Evolutionary conservation across 2,888 invertebrate genomes (phyloP), one percentile per base, ranked within the genome.

Genomic region (Dusona sp.): DNA sequence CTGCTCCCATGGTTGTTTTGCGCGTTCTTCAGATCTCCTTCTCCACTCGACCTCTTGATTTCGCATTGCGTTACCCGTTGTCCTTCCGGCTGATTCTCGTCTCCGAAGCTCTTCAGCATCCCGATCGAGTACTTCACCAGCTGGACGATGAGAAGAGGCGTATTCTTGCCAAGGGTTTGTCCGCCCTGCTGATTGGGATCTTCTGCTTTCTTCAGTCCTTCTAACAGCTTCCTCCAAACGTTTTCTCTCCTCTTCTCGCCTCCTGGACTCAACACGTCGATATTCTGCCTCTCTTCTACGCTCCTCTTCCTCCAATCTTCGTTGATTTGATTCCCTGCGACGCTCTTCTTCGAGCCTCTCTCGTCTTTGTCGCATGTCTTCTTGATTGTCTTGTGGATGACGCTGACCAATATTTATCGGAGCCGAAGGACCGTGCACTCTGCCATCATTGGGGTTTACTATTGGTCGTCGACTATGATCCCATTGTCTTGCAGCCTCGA

Each of bases 401-500:
- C 87, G 86, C 22, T 88, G 85, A 65, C 88, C 87, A 81, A 88
- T 79, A 82, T 84, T 86, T 82, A 88, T 87, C 13, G 90, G 88
- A 4, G 90, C 91, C 6, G 90, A 91, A 13, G 92, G 92, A n/a
- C 91, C 91, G 45, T 89, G 90, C 51, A 68, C 80, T 81, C 84
- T 88, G 74, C 88, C 89, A 64, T 83, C 87, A n/a, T 75, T 48
- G 57, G 7, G 36, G 38, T 64, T 88, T 9, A 70, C 29, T 19
- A 45, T 74, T 3, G 83, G 75, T 67, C 84, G 84, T 25, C 88
- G 87, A 9, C 84, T 78, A 29, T 83, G 86, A 74, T 90, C 77
- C 68, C 86, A 81, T 33, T 64, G 84, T 57, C 90, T 88, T 8
- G 87, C 87, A 1, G 89, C 87, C 19, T 90, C 86, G 25, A 85